phyloP scores from a whole-genome alignment of 2,113 vertebrate genomes.

The Myiozetetes cayanensis region DNA sequence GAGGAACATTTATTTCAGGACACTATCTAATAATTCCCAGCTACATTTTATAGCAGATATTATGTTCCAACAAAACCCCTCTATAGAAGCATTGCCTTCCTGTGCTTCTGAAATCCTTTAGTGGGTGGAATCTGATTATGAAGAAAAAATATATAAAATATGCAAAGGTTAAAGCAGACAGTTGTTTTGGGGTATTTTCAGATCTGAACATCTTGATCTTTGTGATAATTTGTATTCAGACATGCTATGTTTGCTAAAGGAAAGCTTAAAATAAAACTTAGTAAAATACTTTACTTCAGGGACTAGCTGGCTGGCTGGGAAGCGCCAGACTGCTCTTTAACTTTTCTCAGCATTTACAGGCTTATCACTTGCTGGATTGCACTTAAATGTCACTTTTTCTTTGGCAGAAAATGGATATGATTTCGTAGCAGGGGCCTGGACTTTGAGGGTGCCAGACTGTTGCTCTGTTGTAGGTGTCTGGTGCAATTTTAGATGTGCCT shows the following conservation, averaged over 20 bases:
- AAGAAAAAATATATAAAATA: background rate
- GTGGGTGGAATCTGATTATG: constrained; percentile 19
- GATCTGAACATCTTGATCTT: constrained; percentile 44
- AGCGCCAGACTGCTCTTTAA: constrained; percentile 8
- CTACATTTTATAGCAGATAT: background rate
- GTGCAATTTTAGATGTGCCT: background rate
- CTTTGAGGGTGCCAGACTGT: background rate
- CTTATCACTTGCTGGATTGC: background rate
- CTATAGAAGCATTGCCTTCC: background rate
- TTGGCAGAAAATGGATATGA: background rate
- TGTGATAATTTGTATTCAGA: constrained; percentile 25
- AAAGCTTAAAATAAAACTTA: constrained; percentile 4
- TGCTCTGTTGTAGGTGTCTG: background rate
- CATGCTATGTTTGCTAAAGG: background rate
- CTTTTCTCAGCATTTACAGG: background rate
- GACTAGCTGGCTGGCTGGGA: background rate
- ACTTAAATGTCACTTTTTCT: constrained; percentile 3
- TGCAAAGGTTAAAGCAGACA: constrained; percentile 30
- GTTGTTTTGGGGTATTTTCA: constrained; percentile 37
- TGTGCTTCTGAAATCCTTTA: background rate
- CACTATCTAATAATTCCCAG: background rate
- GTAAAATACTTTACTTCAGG: background rate
- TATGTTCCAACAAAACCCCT: background rate
- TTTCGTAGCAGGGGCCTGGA: background rate
- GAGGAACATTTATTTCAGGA: background rate